These are phyloP conservation scores for Tapirus indicus DNA, from an alignment of 2,797 vertebrate genomes.

Conservation along the genomic window DNA sequence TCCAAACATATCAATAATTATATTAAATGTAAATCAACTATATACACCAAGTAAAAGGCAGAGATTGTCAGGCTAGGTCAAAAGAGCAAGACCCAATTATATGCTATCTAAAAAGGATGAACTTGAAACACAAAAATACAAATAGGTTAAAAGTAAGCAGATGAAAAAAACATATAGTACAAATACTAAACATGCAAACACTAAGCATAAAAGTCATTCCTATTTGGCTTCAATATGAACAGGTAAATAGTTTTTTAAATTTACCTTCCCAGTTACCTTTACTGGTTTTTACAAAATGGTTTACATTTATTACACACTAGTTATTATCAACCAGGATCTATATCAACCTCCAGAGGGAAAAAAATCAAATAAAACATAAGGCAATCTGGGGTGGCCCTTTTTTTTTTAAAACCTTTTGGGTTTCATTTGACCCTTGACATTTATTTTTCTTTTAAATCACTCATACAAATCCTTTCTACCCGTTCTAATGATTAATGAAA, in stretches of 20 bases:
- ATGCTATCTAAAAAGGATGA: not conserved
- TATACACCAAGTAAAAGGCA: slow-evolving; percentile 14
- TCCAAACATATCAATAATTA: not conserved
- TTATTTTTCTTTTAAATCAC: not conserved
- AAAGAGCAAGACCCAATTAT: not conserved
- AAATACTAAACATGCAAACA: not conserved
- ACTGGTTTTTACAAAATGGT: not conserved
- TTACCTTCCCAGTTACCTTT: not conserved
- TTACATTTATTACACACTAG: not conserved
- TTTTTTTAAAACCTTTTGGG: not conserved
- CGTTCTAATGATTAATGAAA: slow-evolving; percentile 19
- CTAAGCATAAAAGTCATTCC: not conserved
- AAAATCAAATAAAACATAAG: not conserved
- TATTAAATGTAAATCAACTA: slow-evolving; percentile 14
- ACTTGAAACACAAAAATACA: slow-evolving; percentile 20
- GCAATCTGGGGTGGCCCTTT: not conserved
- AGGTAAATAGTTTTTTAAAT: not conserved
- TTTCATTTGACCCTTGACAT: not conserved
- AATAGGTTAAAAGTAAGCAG: slow-evolving; percentile 14
- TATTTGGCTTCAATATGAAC: not conserved
- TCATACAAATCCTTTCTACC: not conserved
- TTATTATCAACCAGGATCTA: not conserved
- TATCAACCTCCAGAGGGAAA: not conserved
- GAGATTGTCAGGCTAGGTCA: not conserved
- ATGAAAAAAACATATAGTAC: not conserved